Base-by-base conservation (phyloP, 23 tunicate species). In the Styela clava region DNA sequence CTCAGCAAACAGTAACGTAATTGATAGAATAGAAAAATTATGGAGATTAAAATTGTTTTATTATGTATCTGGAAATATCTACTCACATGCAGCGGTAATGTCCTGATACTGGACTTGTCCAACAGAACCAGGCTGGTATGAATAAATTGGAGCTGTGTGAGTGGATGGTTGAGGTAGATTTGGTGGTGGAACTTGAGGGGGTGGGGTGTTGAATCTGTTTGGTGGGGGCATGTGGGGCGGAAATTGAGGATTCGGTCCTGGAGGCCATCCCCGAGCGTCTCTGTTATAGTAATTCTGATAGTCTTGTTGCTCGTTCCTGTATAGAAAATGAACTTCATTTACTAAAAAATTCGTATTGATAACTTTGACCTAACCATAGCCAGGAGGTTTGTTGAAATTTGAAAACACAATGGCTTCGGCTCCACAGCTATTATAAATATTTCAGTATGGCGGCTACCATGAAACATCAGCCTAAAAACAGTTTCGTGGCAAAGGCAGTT, bases 281-380 rank as follows among this genome's bases (percentile, higher is more conserved):
- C 37, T 76, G 81, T 35, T 44, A 52, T 76, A 76, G 31, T 67
- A 67, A 23, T 52, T 52, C 31, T 76, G 81, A 56, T 76, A 76
- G 16, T 52, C 81, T 24, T 16, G 64, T 76, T 76, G 65, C 19
- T 76, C 65, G 24, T 27, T 76, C 12, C 31, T 65, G 30, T 3
- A 65, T 3, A 65, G n/a, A n/a, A n/a, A n/a, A 19, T 61, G 64
- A 61, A 61, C 64, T 18, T 21, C 64, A 61, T 19, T 61, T 16
- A 26, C 25, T 26, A 20, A 68, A n/a, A n/a, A n/a, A n/a, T n/a
- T n/a, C n/a, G n/a, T n/a, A n/a, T n/a, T n/a, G n/a, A n/a, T n/a
- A n/a, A n/a, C n/a, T n/a, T n/a, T n/a, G n/a, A n/a, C n/a, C n/a
- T n/a, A n/a, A n/a, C n/a, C n/a, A n/a, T n/a, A n/a, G n/a, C n/a